phyloP scores from a whole-genome alignment of 2,113 vertebrate species.

The Dinomys branickii region DNA sequence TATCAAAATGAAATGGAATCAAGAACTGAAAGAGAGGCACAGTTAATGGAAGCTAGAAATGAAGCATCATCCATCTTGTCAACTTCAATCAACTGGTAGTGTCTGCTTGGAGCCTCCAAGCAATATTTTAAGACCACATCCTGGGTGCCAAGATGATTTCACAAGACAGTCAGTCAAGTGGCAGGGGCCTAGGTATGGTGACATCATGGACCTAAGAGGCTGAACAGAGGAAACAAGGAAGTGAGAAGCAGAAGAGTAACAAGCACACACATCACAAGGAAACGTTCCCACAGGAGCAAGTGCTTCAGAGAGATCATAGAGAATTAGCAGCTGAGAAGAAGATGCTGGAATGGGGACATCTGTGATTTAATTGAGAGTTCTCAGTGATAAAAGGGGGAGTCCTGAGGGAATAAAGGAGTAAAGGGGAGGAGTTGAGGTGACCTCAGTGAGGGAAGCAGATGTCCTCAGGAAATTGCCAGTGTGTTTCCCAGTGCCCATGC shows the following conservation, averaged over 20 bases:
- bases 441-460: accelerated
- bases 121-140: background rate
- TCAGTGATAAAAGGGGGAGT: accelerated
- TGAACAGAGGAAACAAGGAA: background rate
- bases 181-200: background rate
- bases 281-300: background rate
- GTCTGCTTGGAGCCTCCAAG: background rate
- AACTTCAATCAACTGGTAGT: background rate
- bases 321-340: background rate
- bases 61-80: background rate
- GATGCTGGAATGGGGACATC: background rate
- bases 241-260: background rate
- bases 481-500: background rate
- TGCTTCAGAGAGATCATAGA: background rate
- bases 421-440: accelerated
- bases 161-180: background rate
- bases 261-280: background rate
- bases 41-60: background rate
- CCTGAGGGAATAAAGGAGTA: background rate
- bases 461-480: background rate
- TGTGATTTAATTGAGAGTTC: background rate
- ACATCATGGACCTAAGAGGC: background rate
- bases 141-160: background rate
- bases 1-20: background rate
- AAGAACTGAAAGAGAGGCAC: background rate